A percentile compares a stretch with the other conserved stretches of the same genome.
phyloP scores from a whole-genome alignment of 2,888 invertebrate species.

The Atethmia centrago region DNA sequence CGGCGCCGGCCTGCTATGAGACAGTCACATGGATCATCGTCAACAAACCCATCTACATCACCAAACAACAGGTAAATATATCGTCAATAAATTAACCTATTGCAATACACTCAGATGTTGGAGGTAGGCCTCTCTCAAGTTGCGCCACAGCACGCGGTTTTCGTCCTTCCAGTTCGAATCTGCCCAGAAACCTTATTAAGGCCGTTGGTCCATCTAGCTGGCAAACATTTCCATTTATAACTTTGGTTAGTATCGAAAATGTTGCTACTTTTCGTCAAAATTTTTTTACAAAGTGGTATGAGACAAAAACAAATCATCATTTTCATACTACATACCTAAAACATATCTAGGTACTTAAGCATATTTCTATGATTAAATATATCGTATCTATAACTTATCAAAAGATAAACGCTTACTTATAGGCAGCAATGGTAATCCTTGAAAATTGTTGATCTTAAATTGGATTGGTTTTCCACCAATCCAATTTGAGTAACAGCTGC shows the following conservation, averaged over 20 bases:
- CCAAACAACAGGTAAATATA: conserved; percentile 96
- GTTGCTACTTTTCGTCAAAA: not conserved
- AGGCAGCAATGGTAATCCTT: conserved; percentile 6
- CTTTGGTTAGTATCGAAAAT: not conserved
- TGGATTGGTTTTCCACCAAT: no score
- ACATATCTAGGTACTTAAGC: no score
- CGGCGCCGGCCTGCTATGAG: conserved; percentile 99
- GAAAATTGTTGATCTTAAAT: conserved; percentile 34
- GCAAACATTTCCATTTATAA: not conserved
- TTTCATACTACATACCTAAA: not conserved
- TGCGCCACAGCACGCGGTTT: not conserved
- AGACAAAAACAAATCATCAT: not conserved
- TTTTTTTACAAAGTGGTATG: not conserved
- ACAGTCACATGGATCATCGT: conserved; percentile 99
- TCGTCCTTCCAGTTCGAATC: not conserved
- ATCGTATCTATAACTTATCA: not conserved
- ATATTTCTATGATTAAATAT: not conserved
- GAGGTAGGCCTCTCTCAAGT: not conserved
- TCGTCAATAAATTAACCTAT: not conserved
- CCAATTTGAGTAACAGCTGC: conserved; percentile 50
- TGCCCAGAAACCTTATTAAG: no score
- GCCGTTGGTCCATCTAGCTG: no score
- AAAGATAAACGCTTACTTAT: not conserved
- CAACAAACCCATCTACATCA: conserved; percentile 99
- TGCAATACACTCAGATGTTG: not conserved